Base-by-base conservation (phyloP, 2,888 invertebrate genomes). In the Eucera pruinosa region DNA sequence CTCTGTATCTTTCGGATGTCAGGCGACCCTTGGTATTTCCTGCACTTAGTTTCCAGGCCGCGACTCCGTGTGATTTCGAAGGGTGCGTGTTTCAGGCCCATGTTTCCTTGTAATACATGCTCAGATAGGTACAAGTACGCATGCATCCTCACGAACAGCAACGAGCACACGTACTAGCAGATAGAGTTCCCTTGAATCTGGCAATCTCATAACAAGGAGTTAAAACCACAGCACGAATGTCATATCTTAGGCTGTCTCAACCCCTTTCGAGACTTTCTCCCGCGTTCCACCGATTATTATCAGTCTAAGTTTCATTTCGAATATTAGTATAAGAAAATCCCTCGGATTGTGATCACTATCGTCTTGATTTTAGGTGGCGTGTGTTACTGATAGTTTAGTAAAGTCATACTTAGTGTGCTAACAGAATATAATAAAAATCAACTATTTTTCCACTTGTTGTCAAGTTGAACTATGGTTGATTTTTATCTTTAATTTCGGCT, bases 201-300 rank as follows among this genome's bases (percentile, higher is more conserved):
- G 89, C 88, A 90, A 89, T 92, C 91, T 91, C 90, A 89, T 90
- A 91, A 91, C 89, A 89, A 88, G 86, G 90, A 92, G 91, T 92
- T 92, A 91, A 92, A 92, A 92, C 91, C 91, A 82, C 91, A 90
- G 89, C 89, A 86, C 89, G 89, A 91, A 88, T 91, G 91, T 91
- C 92, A 89, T 92, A 91, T 92, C 91, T 92, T 90, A 89, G 80
- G 66, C 73, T 76, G 71, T 61, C 65, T 69, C 71, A 45, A 65
- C 69, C 67, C 72, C 77, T 57, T 60, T 50, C 64, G 62, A 81
- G 79, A 67, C 74, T 77, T 82, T 82, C 80, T 57, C 65, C 43
- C 57, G 61, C 60, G 68, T 68, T 80, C 85, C 80, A 79, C 67
- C 84, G 80, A 90, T 91, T 92, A 90, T 91, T 91, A 92, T 91